phyloP scores from a whole-genome alignment of 2,888 invertebrate genomes.

The Boloria euphrosyne region DNA sequence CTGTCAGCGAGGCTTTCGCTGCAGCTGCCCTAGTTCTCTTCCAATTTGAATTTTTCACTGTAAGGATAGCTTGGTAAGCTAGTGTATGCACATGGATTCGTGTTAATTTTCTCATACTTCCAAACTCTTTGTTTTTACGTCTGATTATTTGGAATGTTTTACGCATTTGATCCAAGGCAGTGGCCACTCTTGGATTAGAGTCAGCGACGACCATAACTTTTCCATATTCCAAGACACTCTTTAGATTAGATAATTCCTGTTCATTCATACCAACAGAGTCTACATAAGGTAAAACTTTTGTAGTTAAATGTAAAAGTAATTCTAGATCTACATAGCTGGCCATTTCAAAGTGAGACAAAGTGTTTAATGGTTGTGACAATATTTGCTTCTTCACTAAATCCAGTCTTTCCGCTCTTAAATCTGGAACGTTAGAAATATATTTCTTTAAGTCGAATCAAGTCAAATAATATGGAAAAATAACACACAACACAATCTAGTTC shows the following conservation, averaged over 20 bases:
- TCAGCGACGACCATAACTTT: slow-evolving; percentile 88
- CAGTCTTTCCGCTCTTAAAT: slow-evolving; percentile 84
- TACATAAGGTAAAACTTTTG: slow-evolving; percentile 86
- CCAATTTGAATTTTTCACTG: slow-evolving; percentile 87
- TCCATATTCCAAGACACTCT: slow-evolving; percentile 86
- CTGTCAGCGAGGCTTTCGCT: slow-evolving; percentile 91
- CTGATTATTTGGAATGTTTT: slow-evolving; percentile 83
- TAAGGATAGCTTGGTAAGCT: slow-evolving; percentile 92
- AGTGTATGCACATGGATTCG: slow-evolving; percentile 92
- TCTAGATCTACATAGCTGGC: slow-evolving; percentile 90
- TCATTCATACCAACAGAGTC: slow-evolving; percentile 95
- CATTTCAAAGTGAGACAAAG: slow-evolving; percentile 92
- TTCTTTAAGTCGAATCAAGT: not conserved
- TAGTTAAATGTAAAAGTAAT: slow-evolving; percentile 85
- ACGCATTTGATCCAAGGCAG: slow-evolving; percentile 91
- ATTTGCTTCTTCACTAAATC: slow-evolving; percentile 86
- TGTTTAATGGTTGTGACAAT: slow-evolving; percentile 79
- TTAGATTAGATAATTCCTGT: slow-evolving; percentile 90
- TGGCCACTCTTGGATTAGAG: slow-evolving; percentile 90
- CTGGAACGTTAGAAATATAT: slow-evolving; percentile 58
- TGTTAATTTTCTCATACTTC: slow-evolving; percentile 83
- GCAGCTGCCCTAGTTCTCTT: slow-evolving; percentile 89
- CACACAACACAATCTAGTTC: too few species aligned
- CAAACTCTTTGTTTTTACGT: slow-evolving; percentile 61
- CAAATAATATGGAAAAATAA: too few species aligned